Percentiles rank a stretch among this genome's conserved stretches.
Conservation (phyloP, 2,113 vertebrate species). For the Equus quagga region DNA sequence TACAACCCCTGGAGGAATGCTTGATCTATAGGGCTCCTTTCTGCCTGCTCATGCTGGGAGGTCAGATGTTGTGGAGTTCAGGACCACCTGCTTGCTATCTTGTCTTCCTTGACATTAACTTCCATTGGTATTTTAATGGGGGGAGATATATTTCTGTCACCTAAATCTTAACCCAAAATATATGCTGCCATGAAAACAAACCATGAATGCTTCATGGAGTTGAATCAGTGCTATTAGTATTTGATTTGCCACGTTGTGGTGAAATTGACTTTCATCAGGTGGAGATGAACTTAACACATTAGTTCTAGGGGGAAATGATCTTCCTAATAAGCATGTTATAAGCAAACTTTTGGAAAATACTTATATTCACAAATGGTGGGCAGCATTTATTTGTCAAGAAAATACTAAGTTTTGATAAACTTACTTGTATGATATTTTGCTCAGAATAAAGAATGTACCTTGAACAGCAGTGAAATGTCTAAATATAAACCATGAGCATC, state of each 20-base stretch:
- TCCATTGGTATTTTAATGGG: background rate
- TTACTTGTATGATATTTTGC: slow-evolving; percentile 26
- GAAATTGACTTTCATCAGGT: slow-evolving; percentile 21
- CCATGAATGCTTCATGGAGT: background rate
- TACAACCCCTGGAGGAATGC: background rate
- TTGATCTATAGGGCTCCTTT: background rate
- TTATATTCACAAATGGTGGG: background rate
- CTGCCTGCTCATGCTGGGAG: background rate
- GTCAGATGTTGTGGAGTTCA: background rate
- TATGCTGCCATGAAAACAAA: background rate
- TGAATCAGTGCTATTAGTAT: background rate
- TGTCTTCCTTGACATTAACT: background rate
- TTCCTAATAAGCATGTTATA: background rate
- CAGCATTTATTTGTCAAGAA: slow-evolving; percentile 36
- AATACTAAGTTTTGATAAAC: background rate
- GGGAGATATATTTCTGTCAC: background rate
- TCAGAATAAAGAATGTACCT: slow-evolving; percentile 26
- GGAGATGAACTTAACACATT: background rate
- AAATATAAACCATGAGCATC: slow-evolving; percentile 9
- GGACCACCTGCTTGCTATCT: background rate
- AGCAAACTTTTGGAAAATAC: slow-evolving; percentile 35
- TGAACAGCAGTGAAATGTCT: slow-evolving; percentile 18
- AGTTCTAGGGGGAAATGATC: background rate
- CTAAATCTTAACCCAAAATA: slow-evolving; percentile 21
- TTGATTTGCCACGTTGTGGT: background rate